Evolutionary conservation across 2,888 invertebrate species (phyloP), one percentile per base, ranked within the genome.

Genomic region (Caradrina kadenii): DNA sequence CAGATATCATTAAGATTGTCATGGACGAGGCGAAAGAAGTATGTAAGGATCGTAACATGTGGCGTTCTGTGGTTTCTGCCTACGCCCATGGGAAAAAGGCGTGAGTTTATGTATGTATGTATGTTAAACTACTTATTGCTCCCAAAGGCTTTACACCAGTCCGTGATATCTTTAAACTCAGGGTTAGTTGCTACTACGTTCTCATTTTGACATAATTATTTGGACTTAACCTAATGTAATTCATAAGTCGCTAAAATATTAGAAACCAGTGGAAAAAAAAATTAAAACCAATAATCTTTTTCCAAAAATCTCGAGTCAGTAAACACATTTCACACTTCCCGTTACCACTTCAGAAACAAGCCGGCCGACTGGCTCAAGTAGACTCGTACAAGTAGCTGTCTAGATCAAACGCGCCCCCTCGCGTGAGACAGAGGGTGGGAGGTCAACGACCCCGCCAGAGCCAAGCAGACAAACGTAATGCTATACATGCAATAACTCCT

Each of bases 351-450:
- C 39, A 56, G 21, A 70, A 48, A 22, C 49, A 21, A 60, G 48
- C 58, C 61, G 58, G 74, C 53, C 35, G 61, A 58, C 58, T 76
- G 21, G 49, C 66, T 66, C 74, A 67, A 79, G 75, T 66, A 52
- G 42, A 79, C 48, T 78, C 10, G 66, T 26, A 49, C 67, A 42
- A 80, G 78, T 81, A 67, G 64, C 62, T 72, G 61, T 62, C 56
- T 63, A 58, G 63, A 74, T 64, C 52, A 56, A 83, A 83, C 73
- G 76, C 50, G 53, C 61, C 69, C 55, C 60, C 52, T 81, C 69
- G 79, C 76, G 85, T 84, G 74, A 80, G 79, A 77, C 78, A 69
- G 75, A 76, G 85, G 86, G 87, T 85, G 82, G 61, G 54, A 75
- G 87, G 77, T 79, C 86, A 74, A 45, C 63, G 81, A 86, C 85